Conservation (phyloP, 2,113 vertebrate species). For the Gymnocephalus cernua region DNA sequence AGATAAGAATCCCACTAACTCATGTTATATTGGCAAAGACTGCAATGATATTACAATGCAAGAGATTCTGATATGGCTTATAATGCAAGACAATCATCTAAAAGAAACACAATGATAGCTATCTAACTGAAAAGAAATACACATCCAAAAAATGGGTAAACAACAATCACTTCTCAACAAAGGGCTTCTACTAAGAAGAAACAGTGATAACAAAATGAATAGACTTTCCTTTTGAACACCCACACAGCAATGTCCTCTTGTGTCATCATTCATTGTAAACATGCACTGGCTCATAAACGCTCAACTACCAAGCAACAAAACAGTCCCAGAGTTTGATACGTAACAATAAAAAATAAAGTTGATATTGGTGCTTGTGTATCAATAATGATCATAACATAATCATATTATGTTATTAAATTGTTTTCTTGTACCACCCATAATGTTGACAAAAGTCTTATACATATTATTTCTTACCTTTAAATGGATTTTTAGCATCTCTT, state of each 20-base stretch:
- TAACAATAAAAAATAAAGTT: background rate
- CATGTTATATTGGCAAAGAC: background rate
- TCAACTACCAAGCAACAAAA: background rate
- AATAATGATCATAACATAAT: background rate
- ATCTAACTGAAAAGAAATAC: background rate
- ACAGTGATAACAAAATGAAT: background rate
- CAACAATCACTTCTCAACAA: background rate
- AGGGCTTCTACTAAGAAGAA: background rate
- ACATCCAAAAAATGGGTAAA: background rate
- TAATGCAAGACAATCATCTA: background rate
- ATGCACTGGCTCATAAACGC: background rate
- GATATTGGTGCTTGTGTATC: background rate
- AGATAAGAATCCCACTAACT: background rate
- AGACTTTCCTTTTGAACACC: background rate
- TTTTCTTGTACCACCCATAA: background rate
- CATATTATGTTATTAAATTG: background rate
- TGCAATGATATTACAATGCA: background rate
- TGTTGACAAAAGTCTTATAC: background rate
- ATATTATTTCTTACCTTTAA: background rate
- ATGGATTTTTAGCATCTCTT: background rate
- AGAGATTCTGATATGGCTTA: background rate
- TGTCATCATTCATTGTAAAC: background rate
- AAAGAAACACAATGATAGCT: background rate
- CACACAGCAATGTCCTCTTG: background rate
- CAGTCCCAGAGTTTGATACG: background rate